Percentiles rank a stretch among this genome's conserved stretches.
These are phyloP conservation scores for Cuniculus paca DNA, from an alignment of 2,797 vertebrate genomes.

Conservation along the genomic window DNA sequence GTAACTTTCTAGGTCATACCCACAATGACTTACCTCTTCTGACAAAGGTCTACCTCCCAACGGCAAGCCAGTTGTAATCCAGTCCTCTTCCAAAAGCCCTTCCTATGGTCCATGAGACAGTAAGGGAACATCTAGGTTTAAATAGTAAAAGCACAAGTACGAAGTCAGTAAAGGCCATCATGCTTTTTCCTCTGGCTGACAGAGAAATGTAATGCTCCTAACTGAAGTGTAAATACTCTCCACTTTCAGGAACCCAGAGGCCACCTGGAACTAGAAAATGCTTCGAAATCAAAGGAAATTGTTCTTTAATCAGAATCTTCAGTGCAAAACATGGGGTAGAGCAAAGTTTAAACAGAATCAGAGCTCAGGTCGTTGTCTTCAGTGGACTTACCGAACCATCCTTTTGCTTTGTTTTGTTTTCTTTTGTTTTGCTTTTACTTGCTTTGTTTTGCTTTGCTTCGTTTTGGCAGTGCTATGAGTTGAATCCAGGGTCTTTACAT, in stretches of 20 bases:
- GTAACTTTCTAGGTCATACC: neutral
- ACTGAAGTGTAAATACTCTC: neutral
- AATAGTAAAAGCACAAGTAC: neutral
- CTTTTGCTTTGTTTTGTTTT: neutral
- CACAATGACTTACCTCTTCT: neutral
- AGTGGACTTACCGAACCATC: neutral
- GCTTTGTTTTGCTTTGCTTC: neutral
- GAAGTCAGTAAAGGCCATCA: neutral
- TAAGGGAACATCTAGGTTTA: neutral
- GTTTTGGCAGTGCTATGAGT: neutral
- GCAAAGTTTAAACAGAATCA: neutral
- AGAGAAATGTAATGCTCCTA: neutral
- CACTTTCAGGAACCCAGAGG: neutral
- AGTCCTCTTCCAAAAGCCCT: neutral
- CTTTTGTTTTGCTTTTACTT: neutral
- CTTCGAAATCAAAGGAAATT: neutral
- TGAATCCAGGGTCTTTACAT: neutral
- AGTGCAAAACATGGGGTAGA: neutral
- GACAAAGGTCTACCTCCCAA: neutral
- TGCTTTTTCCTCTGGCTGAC: neutral
- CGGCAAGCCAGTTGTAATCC: neutral
- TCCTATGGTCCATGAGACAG: neutral
- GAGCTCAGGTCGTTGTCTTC: neutral
- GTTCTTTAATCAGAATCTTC: neutral
- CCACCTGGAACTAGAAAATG: neutral